phyloP scores from a whole-genome alignment of 2,113 vertebrate genomes.

The Sturnus vulgaris region DNA sequence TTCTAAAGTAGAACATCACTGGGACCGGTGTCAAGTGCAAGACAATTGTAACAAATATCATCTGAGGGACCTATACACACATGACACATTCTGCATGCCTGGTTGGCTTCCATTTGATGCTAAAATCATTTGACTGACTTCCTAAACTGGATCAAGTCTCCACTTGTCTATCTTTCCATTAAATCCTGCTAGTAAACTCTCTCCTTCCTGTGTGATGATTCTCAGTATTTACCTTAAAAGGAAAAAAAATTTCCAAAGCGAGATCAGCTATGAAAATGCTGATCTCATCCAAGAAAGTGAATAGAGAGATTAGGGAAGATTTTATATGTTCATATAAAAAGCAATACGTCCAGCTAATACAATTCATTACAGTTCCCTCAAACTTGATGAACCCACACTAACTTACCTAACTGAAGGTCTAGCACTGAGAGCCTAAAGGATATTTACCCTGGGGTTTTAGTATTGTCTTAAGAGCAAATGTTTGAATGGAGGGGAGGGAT shows the following conservation, averaged over 20 bases:
- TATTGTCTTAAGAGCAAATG: not conserved
- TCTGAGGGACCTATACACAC: not conserved
- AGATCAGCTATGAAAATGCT: not conserved
- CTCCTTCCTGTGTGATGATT: not conserved
- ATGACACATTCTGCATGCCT: not conserved
- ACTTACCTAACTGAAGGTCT: not conserved
- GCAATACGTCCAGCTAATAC: not conserved
- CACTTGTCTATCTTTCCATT: not conserved
- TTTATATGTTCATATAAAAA: not conserved
- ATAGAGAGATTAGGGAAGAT: not conserved
- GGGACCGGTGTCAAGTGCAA: not conserved
- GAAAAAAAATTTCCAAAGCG: not conserved
- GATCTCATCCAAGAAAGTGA: not conserved
- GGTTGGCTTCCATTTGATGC: not conserved
- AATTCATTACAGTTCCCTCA: not conserved
- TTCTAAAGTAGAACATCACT: not conserved
- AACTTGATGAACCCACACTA: not conserved
- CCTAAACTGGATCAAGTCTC: not conserved
- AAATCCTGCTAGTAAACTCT: not conserved
- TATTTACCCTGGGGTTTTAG: not conserved
- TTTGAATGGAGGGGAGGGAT: not conserved
- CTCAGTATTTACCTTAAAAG: not conserved
- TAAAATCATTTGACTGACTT: conserved; percentile 13
- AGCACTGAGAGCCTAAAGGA: not conserved
- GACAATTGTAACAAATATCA: not conserved